Conservation (phyloP, 2,113 vertebrate species). For the Eretmochelys imbricata region DNA sequence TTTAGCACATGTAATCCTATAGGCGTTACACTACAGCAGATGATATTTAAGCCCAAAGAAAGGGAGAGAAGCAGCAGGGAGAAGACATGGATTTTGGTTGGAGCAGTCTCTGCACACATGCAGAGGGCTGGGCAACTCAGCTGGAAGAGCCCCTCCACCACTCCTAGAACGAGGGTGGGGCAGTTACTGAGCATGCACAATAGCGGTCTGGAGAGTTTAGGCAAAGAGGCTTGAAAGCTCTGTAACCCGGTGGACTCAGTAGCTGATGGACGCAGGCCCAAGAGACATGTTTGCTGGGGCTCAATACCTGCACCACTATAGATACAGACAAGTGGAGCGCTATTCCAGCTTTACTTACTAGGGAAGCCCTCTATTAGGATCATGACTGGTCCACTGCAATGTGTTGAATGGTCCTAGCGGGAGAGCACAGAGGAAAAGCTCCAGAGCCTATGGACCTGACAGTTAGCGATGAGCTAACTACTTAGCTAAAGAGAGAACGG, state of each 20-base stretch:
- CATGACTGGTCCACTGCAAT: too few species aligned
- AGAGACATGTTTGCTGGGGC: neutral
- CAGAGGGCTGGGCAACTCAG: neutral
- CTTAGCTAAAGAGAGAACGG: too few species aligned
- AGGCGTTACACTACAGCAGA: slow-evolving; percentile 26
- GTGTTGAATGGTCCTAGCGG: too few species aligned
- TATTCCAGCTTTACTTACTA: neutral
- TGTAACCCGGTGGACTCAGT: neutral
- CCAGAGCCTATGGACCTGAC: too few species aligned
- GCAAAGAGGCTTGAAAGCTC: neutral
- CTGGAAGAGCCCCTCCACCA: neutral
- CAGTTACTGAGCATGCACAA: neutral
- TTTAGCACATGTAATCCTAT: slow-evolving; percentile 8
- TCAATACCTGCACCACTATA: too few species aligned
- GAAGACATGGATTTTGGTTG: neutral
- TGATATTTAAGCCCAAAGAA: neutral
- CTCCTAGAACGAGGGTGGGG: fast-evolving
- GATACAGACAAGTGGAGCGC: neutral
- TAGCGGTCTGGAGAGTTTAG: neutral
- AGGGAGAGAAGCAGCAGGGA: neutral
- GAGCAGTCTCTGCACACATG: neutral
- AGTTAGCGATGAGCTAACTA: too few species aligned
- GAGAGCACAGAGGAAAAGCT: too few species aligned
- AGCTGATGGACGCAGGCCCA: neutral
- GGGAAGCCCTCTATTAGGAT: too few species aligned